Evolutionary conservation across 2,888 invertebrate species (phyloP), one percentile per base, ranked within the genome.

Genomic region (Thera obeliscata): DNA sequence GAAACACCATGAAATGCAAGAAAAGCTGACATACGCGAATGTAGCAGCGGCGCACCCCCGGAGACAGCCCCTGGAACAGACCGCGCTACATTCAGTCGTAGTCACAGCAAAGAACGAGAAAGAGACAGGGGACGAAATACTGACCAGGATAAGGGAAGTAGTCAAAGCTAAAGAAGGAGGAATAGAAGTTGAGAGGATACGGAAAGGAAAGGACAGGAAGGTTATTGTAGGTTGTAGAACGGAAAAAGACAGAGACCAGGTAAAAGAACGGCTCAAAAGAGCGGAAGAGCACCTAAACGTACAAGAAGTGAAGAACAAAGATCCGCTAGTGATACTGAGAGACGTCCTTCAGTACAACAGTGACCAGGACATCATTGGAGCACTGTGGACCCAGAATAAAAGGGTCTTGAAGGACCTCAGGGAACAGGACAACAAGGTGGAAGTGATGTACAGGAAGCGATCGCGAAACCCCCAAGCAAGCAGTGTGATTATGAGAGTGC

Each of bases 151-250:
- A 11, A 4, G 46, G 8, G 11, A 8, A 11, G 46, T 5, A 38
- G 38, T 38, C 3, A 38, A 38, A 4, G 52, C 52, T 6, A 52
- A 52, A 4, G 52, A 52, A 52, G 33, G 52, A 33, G 52, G 52
- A 6, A 52, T 52, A 52, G 52, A 1, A 2, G 52, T 52, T 6
- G 52, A 52, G 2, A 55, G 38, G 4, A 35, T 55, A 9, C 36
- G 55, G 8, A 43, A 64, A 62, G 61, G 65, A 55, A 65, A 69
- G 52, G 52, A 52, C 12, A 52, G 52, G 33, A 52, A 52, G 33
- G 52, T 52, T 6, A 52, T 52, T 3, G 33, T 52, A 4, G 52
- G 52, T 1, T 52, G 52, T 7, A 52, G 12, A 7, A 52, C 52
- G 2, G 33, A 52, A 8, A 33, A 52, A 6, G 52, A 52, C 7